A percentile compares a stretch with the other conserved stretches of the same genome.
Conservation (phyloP, 2,797 vertebrate species). For the Agapornis canus region DNA sequence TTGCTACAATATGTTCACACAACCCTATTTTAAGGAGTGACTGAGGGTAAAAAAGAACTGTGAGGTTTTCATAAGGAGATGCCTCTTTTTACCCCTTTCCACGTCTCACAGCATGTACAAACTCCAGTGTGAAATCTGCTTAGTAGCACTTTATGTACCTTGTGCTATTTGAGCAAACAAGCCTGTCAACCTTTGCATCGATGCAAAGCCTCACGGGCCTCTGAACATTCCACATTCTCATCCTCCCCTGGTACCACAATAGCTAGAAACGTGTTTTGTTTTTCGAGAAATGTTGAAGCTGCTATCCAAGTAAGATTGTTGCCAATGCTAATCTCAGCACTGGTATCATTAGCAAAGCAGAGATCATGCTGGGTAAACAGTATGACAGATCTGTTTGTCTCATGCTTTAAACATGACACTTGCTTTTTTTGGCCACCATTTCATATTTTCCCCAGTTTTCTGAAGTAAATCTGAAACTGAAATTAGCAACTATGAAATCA, state of each 20-base stretch:
- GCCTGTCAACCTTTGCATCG: background rate
- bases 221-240: background rate
- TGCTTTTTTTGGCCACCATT: background rate
- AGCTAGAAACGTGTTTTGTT: background rate
- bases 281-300: background rate
- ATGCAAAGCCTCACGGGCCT: background rate
- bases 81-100: background rate
- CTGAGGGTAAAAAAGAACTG: background rate
- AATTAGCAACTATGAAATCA: background rate
- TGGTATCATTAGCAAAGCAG: background rate
- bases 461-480: background rate
- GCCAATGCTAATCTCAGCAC: background rate
- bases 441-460: background rate
- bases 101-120: background rate
- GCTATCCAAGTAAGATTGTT: background rate
- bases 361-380: background rate
- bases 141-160: background rate
- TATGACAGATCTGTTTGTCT: background rate
- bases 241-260: background rate
- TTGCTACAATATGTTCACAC: background rate
- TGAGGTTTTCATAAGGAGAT: background rate
- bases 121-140: background rate
- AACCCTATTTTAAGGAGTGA: background rate
- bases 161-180: background rate
- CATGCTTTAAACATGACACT: background rate